These are phyloP conservation scores for Upupa epops DNA, from an alignment of 2,113 vertebrate species.

Conservation along the genomic window DNA sequence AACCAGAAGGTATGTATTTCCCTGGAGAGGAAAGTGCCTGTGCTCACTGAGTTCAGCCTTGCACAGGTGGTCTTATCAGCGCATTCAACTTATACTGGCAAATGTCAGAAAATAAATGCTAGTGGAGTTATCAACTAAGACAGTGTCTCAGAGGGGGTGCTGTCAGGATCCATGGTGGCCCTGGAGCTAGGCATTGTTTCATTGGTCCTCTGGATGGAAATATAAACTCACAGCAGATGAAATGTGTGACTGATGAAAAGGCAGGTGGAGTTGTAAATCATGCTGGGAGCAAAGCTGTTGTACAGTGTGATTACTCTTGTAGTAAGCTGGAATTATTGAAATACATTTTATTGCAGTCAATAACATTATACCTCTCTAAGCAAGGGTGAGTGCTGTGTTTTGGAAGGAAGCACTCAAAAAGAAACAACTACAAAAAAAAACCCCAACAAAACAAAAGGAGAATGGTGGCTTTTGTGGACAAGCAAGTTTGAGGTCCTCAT, in stretches of 20 bases:
- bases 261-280: constrained; percentile 44
- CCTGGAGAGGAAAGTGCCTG: neutral
- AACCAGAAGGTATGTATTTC: fast-evolving
- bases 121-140: neutral
- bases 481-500: neutral
- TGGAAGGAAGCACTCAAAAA: neutral
- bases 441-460: too few species aligned
- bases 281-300: neutral
- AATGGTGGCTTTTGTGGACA: neutral
- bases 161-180: neutral
- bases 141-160: neutral
- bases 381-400: neutral
- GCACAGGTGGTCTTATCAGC: neutral
- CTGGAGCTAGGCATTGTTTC: neutral
- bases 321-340: constrained; percentile 9
- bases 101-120: neutral
- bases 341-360: constrained; percentile 5
- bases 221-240: constrained; percentile 7
- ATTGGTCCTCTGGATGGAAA: neutral
- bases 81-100: neutral
- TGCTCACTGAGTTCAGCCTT: neutral
- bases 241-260: constrained; percentile 37
- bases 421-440: neutral
- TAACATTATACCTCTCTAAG: neutral
- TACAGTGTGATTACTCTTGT: constrained; percentile 9